A percentile compares a stretch with the other conserved stretches of the same genome.
These are phyloP conservation scores for Steinernema hermaphroditum DNA, from an alignment of 2,888 invertebrate genomes.

Conservation along the genomic window DNA sequence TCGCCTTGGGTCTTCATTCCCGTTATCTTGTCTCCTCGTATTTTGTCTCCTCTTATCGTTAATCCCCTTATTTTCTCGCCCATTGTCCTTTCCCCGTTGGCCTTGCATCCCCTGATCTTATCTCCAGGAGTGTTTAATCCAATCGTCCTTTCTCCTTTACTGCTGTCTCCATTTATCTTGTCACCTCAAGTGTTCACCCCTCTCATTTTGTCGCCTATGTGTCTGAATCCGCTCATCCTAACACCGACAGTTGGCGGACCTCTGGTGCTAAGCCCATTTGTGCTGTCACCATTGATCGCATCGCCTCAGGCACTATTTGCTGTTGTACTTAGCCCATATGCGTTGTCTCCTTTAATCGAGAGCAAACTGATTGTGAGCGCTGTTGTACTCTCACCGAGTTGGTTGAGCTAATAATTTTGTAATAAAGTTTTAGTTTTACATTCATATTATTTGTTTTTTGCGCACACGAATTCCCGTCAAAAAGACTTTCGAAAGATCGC, in stretches of 20 bases:
- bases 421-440: too few relatives aligned
- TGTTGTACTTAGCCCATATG: slow-evolving; percentile 62
- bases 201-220: slow-evolving; percentile 48
- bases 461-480: too few relatives aligned
- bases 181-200: slow-evolving; percentile 53
- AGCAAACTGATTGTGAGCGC: slow-evolving; percentile 60
- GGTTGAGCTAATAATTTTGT: slow-evolving; percentile 52
- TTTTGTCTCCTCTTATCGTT: slow-evolving; percentile 45
- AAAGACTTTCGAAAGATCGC: too few relatives aligned
- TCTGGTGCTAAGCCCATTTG: slow-evolving; percentile 49
- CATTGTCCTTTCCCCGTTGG: slow-evolving; percentile 45
- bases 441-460: too few relatives aligned
- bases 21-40: slow-evolving; percentile 43
- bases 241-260: slow-evolving; percentile 48
- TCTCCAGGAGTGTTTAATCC: slow-evolving; percentile 40
- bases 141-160: slow-evolving; percentile 45
- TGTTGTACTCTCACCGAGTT: slow-evolving; percentile 62
- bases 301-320: slow-evolving; percentile 64
- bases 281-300: slow-evolving; percentile 60
- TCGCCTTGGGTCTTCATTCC: slow-evolving; percentile 46
- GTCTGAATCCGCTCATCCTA: slow-evolving; percentile 46
- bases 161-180: slow-evolving; percentile 51
- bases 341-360: slow-evolving; percentile 60
- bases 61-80: slow-evolving; percentile 36
- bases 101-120: slow-evolving; percentile 51